Base-by-base conservation (phyloP, 2,113 vertebrate genomes). In the Chaetura pelagica region DNA sequence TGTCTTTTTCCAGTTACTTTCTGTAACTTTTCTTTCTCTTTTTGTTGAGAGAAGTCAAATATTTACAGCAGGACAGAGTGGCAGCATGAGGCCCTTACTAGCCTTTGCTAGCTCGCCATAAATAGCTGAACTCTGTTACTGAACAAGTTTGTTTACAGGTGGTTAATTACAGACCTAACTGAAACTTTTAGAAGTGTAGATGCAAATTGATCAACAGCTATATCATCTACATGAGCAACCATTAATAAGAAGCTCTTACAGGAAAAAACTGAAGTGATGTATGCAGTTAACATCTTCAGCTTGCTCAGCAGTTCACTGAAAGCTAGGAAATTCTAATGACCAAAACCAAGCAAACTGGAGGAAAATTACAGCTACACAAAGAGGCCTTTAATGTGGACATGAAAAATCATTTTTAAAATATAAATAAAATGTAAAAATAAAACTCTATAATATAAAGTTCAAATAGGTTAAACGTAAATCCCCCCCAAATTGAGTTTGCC, bases 241-340 rank as follows among this genome's bases (percentile, higher is more conserved):
- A 91, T 95, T 97, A 97, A 96, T 97, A 95, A 96, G 84, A 95
- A 87, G 58, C 54, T 95, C 81, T 64, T 91, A 68, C 24, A 84
- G 93, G 94, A 85, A 93, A 97, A 96, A 96, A 92, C 84, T 80
- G 85, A 94, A 93, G 74, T 67, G 78, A 86, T 96, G 86, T 75
- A 96, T 94, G 86, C 87, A 97, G 93, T 97, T 97, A 98, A 94
- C 93, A 67, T 89, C 78, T 91, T 88, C 72, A 95, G 89, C 93
- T 96, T 96, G 85, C 93, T 97, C 96, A 98, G 96, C 96, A 96
- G 44, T 95, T 97, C 74, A 57, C 72, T 92, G 94, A 93, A 95
- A 78, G 87, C 93, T 92, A 94, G 73, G 62, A 91, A 95, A 87
- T 6, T 90, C 80, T 77, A 58, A 94, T 87, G 84, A 94, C 61